phyloP scores from a whole-genome alignment of 2,888 invertebrate species.

The Steinernema hermaphroditum region DNA sequence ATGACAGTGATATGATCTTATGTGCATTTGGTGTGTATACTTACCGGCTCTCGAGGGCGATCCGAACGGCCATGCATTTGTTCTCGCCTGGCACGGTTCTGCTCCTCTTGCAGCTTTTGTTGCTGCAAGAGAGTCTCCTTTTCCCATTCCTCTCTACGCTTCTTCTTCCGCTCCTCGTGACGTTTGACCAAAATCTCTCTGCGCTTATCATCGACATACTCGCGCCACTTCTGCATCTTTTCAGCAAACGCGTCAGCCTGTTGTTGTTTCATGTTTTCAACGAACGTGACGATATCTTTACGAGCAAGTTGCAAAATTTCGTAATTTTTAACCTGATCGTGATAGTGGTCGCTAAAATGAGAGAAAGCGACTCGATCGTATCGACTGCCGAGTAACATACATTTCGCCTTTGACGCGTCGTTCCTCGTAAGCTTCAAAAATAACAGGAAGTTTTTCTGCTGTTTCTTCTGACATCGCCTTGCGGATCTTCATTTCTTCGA shows the following conservation, averaged over 20 bases:
- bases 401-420: slow-evolving; percentile 52
- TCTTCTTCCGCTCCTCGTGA: slow-evolving; percentile 74
- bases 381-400: slow-evolving; percentile 49
- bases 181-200: slow-evolving; percentile 34
- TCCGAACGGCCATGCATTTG: slow-evolving; percentile 44
- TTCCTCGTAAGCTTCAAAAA: slow-evolving; percentile 56
- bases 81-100: slow-evolving; percentile 49
- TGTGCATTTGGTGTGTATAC: neutral
- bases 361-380: too few relatives aligned
- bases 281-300: slow-evolving; percentile 51
- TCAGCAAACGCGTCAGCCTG: slow-evolving; percentile 53
- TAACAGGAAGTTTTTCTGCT: slow-evolving; percentile 52
- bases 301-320: slow-evolving; percentile 49
- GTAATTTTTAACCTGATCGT: slow-evolving; percentile 50
- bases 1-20: neutral
- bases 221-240: slow-evolving; percentile 39
- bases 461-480: slow-evolving; percentile 69
- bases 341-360: slow-evolving; percentile 54
- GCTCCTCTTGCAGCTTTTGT: slow-evolving; percentile 40
- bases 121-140: slow-evolving; percentile 27
- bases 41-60: slow-evolving; percentile 28
- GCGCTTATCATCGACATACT: slow-evolving; percentile 27
- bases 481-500: slow-evolving; percentile 89
- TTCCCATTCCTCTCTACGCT: slow-evolving; percentile 69
- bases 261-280: slow-evolving; percentile 48